A percentile compares a stretch with the other conserved stretches of the same genome.
Evolutionary conservation across 1,140 invertebrate genomes (phyloP).

Genomic region (Polypedilum vanderplanki): DNA sequence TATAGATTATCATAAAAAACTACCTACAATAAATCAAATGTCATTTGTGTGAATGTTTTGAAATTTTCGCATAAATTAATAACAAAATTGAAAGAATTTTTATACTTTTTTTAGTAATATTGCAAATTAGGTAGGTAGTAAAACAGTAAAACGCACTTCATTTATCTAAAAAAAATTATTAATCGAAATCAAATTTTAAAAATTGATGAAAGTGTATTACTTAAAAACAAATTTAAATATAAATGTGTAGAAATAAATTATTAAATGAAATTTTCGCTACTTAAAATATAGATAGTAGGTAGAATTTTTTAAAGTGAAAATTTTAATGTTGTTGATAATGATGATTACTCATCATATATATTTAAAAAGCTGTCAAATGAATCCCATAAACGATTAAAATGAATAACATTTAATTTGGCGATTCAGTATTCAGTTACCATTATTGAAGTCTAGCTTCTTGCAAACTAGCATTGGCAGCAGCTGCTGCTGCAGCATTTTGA

Average conservation of each 20-base stretch:
- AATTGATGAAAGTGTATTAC: no score
- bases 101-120: no score
- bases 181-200: no score
- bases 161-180: no score
- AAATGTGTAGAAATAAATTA: slow-evolving; percentile 17
- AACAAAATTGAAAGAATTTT: no score
- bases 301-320: neutral
- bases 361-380: neutral
- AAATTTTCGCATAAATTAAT: no score
- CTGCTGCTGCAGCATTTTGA: slow-evolving; percentile 48
- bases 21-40: no score
- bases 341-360: neutral
- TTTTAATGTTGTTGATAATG: neutral
- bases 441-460: slow-evolving; percentile 55
- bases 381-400: slow-evolving; percentile 2
- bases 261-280: slow-evolving; percentile 27
- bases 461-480: slow-evolving; percentile 37
- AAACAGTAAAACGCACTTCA: no score
- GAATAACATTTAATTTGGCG: neutral
- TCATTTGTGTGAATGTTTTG: no score
- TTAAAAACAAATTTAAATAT: no score
- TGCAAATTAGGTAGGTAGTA: no score
- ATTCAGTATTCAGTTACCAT: slow-evolving; percentile 30
- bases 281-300: slow-evolving; percentile 16
- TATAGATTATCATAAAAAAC: no score